Evolutionary conservation across 1,140 invertebrate genomes (phyloP).

Genomic region (Piezodorus guildinii): DNA sequence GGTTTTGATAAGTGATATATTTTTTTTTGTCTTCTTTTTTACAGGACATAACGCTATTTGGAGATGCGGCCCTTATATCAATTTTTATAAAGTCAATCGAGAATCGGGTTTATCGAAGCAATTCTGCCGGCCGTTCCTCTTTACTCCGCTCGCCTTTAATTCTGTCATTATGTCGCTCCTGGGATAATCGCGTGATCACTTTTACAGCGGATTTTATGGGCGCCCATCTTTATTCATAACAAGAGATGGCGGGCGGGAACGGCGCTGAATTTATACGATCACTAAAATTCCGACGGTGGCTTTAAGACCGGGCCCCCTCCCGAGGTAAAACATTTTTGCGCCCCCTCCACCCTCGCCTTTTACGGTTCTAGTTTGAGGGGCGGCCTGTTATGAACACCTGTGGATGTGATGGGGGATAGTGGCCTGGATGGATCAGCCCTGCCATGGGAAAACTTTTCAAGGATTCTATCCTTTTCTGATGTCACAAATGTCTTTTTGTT

Average conservation of each 20-base stretch:
- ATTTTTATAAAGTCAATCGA: no score
- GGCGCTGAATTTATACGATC: slow-evolving; percentile 11
- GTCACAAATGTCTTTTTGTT: no score
- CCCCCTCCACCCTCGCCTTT: neutral
- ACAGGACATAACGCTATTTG: no score
- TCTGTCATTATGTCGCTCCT: neutral
- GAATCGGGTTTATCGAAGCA: no score
- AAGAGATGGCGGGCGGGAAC: neutral
- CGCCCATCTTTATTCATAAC: slow-evolving; percentile 18
- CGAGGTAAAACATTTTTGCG: neutral
- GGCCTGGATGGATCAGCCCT: no score
- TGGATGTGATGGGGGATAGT: neutral
- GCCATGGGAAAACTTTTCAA: no score
- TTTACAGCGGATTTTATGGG: slow-evolving; percentile 9
- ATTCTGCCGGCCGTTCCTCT: no score
- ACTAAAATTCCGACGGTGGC: neutral
- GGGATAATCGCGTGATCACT: slow-evolving; percentile 1
- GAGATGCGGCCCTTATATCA: no score
- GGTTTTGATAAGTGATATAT: no score
- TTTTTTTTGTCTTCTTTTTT: no score
- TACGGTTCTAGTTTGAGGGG: neutral
- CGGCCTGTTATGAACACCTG: slow-evolving; percentile 11
- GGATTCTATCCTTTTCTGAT: no score
- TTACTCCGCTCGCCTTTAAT: neutral
- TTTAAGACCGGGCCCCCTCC: neutral